Percentiles rank a stretch among this genome's conserved stretches.
phyloP scores from a whole-genome alignment of 2,888 invertebrate species.

The Phengaris alcon region DNA sequence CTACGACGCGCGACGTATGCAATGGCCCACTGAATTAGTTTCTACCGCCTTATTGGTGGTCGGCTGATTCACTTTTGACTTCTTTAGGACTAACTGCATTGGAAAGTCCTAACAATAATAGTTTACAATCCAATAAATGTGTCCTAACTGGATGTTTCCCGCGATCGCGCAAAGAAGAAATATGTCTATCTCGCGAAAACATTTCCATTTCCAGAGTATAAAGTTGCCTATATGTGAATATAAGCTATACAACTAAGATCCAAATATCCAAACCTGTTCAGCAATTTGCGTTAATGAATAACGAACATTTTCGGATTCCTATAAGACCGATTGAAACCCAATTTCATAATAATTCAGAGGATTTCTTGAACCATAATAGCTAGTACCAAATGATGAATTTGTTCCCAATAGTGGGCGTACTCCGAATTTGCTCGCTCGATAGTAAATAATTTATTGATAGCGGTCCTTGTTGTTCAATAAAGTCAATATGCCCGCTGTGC shows the following conservation, averaged over 20 bases:
- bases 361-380: neutral
- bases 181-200: too few relatives aligned
- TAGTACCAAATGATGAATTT: neutral
- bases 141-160: too few relatives aligned
- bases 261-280: too few relatives aligned
- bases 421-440: neutral
- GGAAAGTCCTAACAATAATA: neutral
- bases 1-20: neutral
- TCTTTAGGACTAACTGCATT: neutral
- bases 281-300: too few relatives aligned
- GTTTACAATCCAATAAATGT: neutral
- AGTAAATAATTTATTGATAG: neutral
- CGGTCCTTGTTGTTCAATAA: conserved; percentile 11
- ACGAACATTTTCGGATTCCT: too few relatives aligned
- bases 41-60: conserved; percentile 5
- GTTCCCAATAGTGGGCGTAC: conserved; percentile 15
- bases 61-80: neutral
- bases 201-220: too few relatives aligned
- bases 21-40: neutral
- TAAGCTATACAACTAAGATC: too few relatives aligned
- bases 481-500: neutral
- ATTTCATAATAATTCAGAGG: neutral
- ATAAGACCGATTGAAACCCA: neutral
- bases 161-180: too few relatives aligned
- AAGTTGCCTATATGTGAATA: too few relatives aligned